phyloP scores from a whole-genome alignment of 2,797 vertebrate species.

The Novumbra hubbsi region DNA sequence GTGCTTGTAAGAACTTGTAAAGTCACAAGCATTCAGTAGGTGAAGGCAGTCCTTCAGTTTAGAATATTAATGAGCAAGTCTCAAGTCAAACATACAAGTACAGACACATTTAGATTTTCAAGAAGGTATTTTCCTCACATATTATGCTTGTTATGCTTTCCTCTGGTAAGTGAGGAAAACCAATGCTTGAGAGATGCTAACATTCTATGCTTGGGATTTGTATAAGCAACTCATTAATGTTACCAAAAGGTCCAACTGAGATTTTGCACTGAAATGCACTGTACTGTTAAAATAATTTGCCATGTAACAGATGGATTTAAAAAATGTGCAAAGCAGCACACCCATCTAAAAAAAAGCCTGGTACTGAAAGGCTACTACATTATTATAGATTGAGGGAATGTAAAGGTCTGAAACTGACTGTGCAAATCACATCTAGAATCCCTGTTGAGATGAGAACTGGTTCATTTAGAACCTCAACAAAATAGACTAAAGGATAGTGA shows the following conservation, averaged over 20 bases:
- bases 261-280: background rate
- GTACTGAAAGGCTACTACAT: background rate
- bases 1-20: background rate
- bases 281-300: background rate
- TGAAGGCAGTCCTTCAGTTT: slow-evolving; percentile 14
- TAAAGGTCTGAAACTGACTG: background rate
- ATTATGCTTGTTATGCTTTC: background rate
- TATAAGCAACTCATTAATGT: background rate
- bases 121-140: slow-evolving; percentile 13
- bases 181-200: background rate
- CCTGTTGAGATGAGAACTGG: background rate
- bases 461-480: slow-evolving; percentile 2
- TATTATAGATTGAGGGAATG: background rate
- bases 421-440: background rate
- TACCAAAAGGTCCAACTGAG: background rate
- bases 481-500: background rate
- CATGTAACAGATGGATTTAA: background rate
- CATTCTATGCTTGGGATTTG: background rate
- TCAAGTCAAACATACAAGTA: slow-evolving; percentile 4
- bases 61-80: background rate
- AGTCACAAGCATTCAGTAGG: slow-evolving; percentile 18
- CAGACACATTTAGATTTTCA: background rate
- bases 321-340: background rate
- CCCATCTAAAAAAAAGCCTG: background rate
- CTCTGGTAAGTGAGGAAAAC: background rate